Evolutionary conservation across 2,888 invertebrate species (phyloP).

Genomic region (Caenorhabditis becei): DNA sequence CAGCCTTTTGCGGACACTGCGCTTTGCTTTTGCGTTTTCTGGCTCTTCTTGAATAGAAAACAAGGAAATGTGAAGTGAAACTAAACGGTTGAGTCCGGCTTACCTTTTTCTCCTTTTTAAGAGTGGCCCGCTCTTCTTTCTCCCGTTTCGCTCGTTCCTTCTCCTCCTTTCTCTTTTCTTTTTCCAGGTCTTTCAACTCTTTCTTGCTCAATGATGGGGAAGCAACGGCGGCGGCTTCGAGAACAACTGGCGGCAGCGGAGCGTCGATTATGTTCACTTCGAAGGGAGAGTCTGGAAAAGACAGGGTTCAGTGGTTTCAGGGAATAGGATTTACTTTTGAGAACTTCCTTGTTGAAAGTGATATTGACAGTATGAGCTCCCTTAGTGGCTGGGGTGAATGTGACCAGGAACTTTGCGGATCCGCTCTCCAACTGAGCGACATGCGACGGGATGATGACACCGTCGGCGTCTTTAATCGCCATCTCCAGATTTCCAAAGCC

Average conservation of each 20-base stretch:
- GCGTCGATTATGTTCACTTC: slow-evolving; percentile 84
- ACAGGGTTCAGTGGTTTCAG: neutral
- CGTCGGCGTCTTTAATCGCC: slow-evolving; percentile 92
- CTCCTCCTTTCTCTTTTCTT: slow-evolving; percentile 73
- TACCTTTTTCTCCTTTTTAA: slow-evolving; percentile 71
- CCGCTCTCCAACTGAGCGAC: slow-evolving; percentile 81
- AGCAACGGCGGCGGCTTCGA: slow-evolving; percentile 42
- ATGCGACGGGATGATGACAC: slow-evolving; percentile 85
- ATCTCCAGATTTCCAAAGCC: slow-evolving; percentile 96
- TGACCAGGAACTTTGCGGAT: slow-evolving; percentile 89
- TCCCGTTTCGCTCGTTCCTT: slow-evolving; percentile 77
- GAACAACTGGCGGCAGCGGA: slow-evolving; percentile 41
- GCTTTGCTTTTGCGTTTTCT: slow-evolving; percentile 14
- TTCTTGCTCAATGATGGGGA: slow-evolving; percentile 69
- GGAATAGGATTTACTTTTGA: slow-evolving; percentile 74
- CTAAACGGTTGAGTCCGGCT: slow-evolving; percentile 4
- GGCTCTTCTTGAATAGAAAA: slow-evolving; percentile 41
- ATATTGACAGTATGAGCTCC: slow-evolving; percentile 97
- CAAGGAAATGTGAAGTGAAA: slow-evolving; percentile 28
- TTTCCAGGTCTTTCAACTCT: slow-evolving; percentile 69
- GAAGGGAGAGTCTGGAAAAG: slow-evolving; percentile 88
- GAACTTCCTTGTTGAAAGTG: slow-evolving; percentile 93
- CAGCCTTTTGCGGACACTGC: slow-evolving; percentile 48
- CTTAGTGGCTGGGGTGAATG: slow-evolving; percentile 94
- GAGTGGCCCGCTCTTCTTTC: slow-evolving; percentile 75